Percentiles rank a stretch among this genome's conserved stretches.
Conservation (phyloP, 2,113 vertebrate genomes). For the Gallinago undulata region DNA sequence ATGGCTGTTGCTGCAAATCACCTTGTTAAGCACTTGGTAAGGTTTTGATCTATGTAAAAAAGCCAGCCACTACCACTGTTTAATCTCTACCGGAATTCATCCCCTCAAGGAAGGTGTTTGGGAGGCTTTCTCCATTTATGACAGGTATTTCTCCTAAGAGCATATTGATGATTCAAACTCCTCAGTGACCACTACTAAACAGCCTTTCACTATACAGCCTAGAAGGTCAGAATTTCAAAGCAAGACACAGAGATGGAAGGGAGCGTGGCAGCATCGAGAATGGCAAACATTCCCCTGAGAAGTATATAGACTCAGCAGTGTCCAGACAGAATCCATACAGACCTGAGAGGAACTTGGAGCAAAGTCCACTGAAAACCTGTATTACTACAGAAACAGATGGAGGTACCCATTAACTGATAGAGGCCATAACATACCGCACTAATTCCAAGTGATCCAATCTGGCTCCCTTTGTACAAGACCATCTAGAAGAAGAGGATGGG, state of each 20-base stretch:
- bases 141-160: neutral
- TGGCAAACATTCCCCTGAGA: neutral
- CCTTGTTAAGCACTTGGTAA: neutral
- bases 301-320: neutral
- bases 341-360: neutral
- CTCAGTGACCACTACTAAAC: neutral
- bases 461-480: neutral
- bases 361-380: neutral
- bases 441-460: neutral
- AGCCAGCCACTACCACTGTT: neutral
- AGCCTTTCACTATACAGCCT: neutral
- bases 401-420: neutral
- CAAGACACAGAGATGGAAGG: neutral
- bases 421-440: neutral
- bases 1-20: neutral
- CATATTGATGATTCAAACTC: rapidly evolving
- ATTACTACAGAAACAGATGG: neutral
- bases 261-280: neutral
- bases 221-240: neutral
- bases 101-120: neutral
- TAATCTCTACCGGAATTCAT: neutral
- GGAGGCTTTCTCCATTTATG: neutral
- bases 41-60: neutral
- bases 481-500: neutral
- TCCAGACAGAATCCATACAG: neutral